Base-by-base conservation (phyloP, 2,888 invertebrate species). In the Elmis aenea region DNA sequence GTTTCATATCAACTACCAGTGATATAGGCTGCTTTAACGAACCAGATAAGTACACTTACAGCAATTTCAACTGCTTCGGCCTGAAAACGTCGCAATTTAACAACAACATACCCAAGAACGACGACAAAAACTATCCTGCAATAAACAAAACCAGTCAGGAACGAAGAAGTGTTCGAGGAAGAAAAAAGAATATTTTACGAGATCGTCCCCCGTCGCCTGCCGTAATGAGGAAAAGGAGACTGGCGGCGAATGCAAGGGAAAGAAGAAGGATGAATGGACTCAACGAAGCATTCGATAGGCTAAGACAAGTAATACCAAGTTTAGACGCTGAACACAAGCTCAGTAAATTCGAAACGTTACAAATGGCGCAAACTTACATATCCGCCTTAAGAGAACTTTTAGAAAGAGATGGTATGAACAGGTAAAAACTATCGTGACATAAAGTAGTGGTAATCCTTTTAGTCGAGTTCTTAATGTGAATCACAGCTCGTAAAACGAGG, bases 301-400 rank as follows among this genome's bases (percentile, higher is more conserved):
- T 83, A 2, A 62, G 83, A 16, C 77, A 78, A 52, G 83, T 83
- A 5, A 77, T 85, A 26, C 84, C 84, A 1, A 77, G 77, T 13
- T 64, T 83, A 26, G 79, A 81, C 11, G 77, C 76, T 36, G 81
- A 83, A 54, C 73, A 79, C 41, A 81, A 83, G 62, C 68, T 84
- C 35, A 82, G 82, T 51, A 85, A 85, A 62, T 83, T 78, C 57
- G 84, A 85, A 63, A 84, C 84, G n/a, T 66, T 85, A 16, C 83
- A 83, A 66, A 83, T 85, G 83, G 84, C 84, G 1, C 83, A 83
- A 57, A 81, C 79, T 1, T 84, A 84, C 58, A 84, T 84, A 37
- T 66, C 74, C 0, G 81, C 82, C 1, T 65, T 85, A n/a, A 71
- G 76, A 52, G 82, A 83, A 50, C 65, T 83, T 16, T 64, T 81